phyloP scores from a whole-genome alignment of 2,113 vertebrate genomes.

The Oreochromis aureus region DNA sequence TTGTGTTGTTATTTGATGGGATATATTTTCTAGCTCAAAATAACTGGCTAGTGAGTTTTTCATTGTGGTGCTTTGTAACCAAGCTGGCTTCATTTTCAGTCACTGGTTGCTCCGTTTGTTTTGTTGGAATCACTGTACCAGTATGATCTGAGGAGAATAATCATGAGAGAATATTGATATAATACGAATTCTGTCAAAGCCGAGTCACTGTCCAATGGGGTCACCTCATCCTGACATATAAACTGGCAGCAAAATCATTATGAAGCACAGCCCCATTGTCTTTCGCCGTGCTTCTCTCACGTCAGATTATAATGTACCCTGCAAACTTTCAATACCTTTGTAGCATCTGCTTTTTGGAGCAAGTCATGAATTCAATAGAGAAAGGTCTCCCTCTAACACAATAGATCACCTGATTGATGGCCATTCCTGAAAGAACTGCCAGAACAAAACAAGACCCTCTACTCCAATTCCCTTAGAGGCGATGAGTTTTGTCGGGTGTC shows the following conservation, averaged over 20 bases:
- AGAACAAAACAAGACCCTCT: slow-evolving; percentile 74
- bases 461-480: slow-evolving; percentile 74
- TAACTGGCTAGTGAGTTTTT: neutral
- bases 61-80: neutral
- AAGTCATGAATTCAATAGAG: slow-evolving; percentile 65
- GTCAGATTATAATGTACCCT: slow-evolving; percentile 53
- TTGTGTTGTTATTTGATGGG: neutral
- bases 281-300: slow-evolving; percentile 12
- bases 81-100: neutral
- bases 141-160: slow-evolving; percentile 5
- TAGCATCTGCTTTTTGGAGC: slow-evolving; percentile 60
- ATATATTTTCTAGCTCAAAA: neutral
- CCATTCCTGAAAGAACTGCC: slow-evolving; percentile 67
- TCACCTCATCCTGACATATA: slow-evolving; percentile 29
- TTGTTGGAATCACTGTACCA: neutral
- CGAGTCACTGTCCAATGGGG: neutral
- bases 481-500: slow-evolving; percentile 76
- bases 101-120: neutral
- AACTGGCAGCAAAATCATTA: slow-evolving; percentile 43
- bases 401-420: slow-evolving; percentile 73
- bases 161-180: slow-evolving; percentile 10
- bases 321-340: slow-evolving; percentile 66
- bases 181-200: neutral
- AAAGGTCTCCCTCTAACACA: slow-evolving; percentile 66
- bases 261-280: neutral